Conservation (phyloP, 53 echinoderm and acorn worm species). For the Mesocentrotus franciscanus region DNA sequence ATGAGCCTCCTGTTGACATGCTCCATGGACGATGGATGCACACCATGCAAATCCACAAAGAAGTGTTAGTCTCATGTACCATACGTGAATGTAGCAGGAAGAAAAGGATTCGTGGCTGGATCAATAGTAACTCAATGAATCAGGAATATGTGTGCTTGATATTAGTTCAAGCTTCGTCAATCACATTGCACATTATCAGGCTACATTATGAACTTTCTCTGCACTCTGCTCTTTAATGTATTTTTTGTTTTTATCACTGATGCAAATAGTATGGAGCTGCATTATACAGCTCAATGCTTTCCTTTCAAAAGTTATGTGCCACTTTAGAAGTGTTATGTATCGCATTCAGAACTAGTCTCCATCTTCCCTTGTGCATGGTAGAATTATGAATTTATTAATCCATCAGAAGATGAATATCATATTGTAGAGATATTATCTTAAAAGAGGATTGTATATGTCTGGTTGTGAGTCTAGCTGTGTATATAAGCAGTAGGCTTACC, state of each 20-base stretch:
- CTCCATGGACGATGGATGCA: background rate
- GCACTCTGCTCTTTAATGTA: no score
- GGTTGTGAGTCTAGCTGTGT: constrained; percentile 1
- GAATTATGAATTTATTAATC: no score
- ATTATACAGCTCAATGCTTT: no score
- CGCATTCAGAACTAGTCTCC: no score
- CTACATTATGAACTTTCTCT: background rate
- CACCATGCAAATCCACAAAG: background rate
- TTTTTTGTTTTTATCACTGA: no score
- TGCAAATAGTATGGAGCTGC: no score
- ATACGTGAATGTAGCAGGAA: background rate
- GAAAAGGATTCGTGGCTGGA: background rate
- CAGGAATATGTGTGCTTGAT: background rate
- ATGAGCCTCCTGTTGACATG: constrained; percentile 37
- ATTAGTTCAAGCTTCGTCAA: background rate
- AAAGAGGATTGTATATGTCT: background rate
- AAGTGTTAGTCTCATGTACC: background rate
- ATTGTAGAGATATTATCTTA: no score
- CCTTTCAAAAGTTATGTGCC: no score
- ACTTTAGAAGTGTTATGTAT: no score
- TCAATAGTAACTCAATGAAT: background rate
- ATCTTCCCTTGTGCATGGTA: no score
- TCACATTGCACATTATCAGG: background rate
- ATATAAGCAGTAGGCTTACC: background rate
- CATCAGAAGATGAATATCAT: no score